A percentile compares a stretch with the other conserved stretches of the same genome.
Conservation (phyloP, 1,140 invertebrate genomes). For the Mesaphorura yosii region DNA sequence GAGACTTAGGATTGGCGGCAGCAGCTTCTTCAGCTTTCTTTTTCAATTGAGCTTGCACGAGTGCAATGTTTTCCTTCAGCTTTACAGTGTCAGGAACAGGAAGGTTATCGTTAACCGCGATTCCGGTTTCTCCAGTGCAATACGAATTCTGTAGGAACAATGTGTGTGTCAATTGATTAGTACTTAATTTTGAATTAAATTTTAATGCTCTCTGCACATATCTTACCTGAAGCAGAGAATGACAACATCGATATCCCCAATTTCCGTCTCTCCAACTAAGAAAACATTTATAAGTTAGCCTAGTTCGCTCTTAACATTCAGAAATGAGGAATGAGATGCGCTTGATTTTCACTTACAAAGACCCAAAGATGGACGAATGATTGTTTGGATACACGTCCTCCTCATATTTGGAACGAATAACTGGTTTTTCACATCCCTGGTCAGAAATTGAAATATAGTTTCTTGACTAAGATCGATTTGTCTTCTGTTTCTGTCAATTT, state of each 20-base stretch:
- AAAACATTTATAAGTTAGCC: too few relatives aligned
- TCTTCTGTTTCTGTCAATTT: slow-evolving; percentile 3
- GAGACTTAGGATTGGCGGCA: slow-evolving; percentile 40
- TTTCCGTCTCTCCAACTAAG: slow-evolving; percentile 75
- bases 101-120: slow-evolving; percentile 33
- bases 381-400: slow-evolving; percentile 89
- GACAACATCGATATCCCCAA: slow-evolving; percentile 96
- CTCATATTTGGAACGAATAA: slow-evolving; percentile 80
- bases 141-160: slow-evolving; percentile 53
- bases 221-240: slow-evolving; percentile 77
- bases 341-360: too few relatives aligned
- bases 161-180: neutral
- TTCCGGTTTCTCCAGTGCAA: slow-evolving; percentile 70
- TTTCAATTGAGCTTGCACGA: neutral
- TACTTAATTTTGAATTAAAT: neutral
- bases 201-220: too few relatives aligned
- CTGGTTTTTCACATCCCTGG: slow-evolving; percentile 69
- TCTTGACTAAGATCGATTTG: slow-evolving; percentile 3
- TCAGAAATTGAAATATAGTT: slow-evolving; percentile 6
- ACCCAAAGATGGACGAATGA: slow-evolving; percentile 90
- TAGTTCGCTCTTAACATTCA: too few relatives aligned
- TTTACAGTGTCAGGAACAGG: slow-evolving; percentile 23
- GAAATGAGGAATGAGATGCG: too few relatives aligned
- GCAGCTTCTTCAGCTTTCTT: slow-evolving; percentile 9
- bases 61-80: slow-evolving; percentile 32